Evolutionary conservation across 2,113 vertebrate genomes (phyloP), one percentile per base, ranked within the genome.

Genomic region (Ramphastos sulfuratus): DNA sequence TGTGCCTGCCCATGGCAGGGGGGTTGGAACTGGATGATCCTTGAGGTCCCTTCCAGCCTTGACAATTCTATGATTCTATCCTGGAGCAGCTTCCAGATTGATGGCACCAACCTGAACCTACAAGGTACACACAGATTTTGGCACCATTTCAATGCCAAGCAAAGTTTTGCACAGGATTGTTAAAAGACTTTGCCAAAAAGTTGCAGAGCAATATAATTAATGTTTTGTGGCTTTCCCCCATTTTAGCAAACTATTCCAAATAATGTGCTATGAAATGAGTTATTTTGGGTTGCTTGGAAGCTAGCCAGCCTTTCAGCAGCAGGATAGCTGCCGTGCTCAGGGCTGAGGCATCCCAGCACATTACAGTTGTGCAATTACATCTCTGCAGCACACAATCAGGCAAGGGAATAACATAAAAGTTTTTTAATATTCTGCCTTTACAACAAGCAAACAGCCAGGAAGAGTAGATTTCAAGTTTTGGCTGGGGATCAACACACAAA

Each of bases 361-460:
- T 86, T 81, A 12, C 66, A 84, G 82, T 92, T 85, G 66, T 69
- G 84, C 77, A 76, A 89, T 89, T 93, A 73, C 81, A 33, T 58
- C 89, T 63, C 86, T 50, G 35, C 33, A 48, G 56, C 67, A 65
- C 59, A 85, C 20, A 80, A 44, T 35, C 66, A 79, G 71, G 50
- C 82, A 72, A 79, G 81, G 39, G 74, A 89, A 72, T 55, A 95
- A 89, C 73, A 92, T 12, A 10, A 16, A 82, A 55, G 42, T 67
- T 83, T 87, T 93, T 79, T 89, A 93, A 86, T 94, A 93, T 92
- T 93, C 71, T 82, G 42, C n/a, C 67, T 94, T 82, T 76, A 90
- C 23, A 92, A 65, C 39, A 89, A 84, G 46, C 39, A 91, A 93
- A 84, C 55, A 93, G 79, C 76, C 46, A 2, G 1, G 76, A 91